A percentile compares a stretch with the other conserved stretches of the same genome.
phyloP scores from a whole-genome alignment of 2,888 invertebrate species.

The Ptycholaimellus sp. region DNA sequence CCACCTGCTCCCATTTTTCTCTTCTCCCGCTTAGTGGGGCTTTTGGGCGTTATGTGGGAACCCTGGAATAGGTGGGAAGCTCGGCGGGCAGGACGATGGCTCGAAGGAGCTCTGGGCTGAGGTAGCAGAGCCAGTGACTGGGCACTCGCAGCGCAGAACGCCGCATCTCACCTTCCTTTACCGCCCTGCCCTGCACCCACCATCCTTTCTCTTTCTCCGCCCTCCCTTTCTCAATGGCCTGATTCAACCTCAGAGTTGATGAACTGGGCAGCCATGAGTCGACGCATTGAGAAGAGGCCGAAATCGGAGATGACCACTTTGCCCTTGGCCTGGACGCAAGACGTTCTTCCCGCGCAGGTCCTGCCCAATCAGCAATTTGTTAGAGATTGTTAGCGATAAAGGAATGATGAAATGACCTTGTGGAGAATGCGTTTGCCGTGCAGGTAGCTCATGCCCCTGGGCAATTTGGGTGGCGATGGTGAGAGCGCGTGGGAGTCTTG shows the following conservation, averaged over 20 bases:
- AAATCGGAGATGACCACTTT: slow-evolving; percentile 95
- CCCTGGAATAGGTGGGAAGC: too few species aligned
- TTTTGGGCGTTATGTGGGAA: too few species aligned
- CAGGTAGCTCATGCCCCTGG: too few species aligned
- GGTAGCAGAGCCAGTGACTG: slow-evolving; percentile 85
- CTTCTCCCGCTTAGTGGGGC: too few species aligned
- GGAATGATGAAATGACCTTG: too few species aligned
- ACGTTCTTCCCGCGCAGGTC: slow-evolving; percentile 92
- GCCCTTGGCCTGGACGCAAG: slow-evolving; percentile 64
- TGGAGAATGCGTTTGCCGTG: slow-evolving; percentile 75
- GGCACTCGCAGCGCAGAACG: slow-evolving; percentile 48
- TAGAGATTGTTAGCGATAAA: too few species aligned
- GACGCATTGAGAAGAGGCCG: slow-evolving; percentile 82
- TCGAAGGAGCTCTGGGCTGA: too few species aligned
- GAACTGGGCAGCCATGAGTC: too few species aligned
- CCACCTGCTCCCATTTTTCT: too few species aligned
- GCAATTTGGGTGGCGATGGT: slow-evolving; percentile 80
- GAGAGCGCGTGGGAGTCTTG: slow-evolving; percentile 56
- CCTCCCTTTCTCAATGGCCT: background rate
- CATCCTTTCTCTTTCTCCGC: background rate
- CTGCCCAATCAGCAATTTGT: too few species aligned
- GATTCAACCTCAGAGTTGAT: too few species aligned
- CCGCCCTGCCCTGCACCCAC: background rate
- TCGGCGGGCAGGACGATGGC: slow-evolving; percentile 56
- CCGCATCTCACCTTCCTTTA: background rate